These are phyloP conservation scores for Styela clava DNA, from an alignment of 23 tunicate genomes.

Conservation along the genomic window DNA sequence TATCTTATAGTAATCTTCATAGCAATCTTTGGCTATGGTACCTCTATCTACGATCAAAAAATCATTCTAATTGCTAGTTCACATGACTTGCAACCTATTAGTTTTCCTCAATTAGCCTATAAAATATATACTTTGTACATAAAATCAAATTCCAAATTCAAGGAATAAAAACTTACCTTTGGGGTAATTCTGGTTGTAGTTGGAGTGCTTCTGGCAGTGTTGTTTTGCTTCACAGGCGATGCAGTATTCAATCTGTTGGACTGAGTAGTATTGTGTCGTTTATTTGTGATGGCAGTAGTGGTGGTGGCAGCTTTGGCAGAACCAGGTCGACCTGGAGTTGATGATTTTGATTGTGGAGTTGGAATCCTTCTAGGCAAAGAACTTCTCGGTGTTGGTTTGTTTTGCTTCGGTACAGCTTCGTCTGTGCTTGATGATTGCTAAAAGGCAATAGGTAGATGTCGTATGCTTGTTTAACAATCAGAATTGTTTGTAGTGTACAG, in stretches of 20 bases:
- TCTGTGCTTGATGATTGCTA: conserved; percentile 26
- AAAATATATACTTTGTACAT: too few relatives aligned
- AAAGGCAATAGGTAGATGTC: too few relatives aligned
- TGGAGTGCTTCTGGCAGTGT: conserved; percentile 23
- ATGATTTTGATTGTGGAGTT: not conserved
- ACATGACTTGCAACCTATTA: too few relatives aligned
- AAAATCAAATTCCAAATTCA: too few relatives aligned
- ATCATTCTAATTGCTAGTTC: too few relatives aligned
- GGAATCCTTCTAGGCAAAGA: conserved; percentile 16
- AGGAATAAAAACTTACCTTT: too few relatives aligned
- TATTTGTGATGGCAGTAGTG: not conserved
- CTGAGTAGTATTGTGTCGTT: conserved; percentile 15
- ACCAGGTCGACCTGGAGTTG: not conserved
- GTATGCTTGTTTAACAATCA: too few relatives aligned
- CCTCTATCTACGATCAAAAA: too few relatives aligned
- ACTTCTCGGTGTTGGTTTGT: conserved; percentile 13
- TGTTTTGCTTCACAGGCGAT: not conserved
- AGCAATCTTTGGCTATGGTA: too few relatives aligned
- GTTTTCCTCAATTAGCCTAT: too few relatives aligned
- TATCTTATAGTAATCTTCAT: too few relatives aligned
- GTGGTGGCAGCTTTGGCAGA: conserved; percentile 11
- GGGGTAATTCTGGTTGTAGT: conserved; percentile 33
- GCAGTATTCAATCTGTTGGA: not conserved
- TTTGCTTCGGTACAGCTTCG: not conserved
- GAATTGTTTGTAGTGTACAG: too few relatives aligned